Base-by-base conservation (phyloP, 2,113 vertebrate genomes). In the Megaceryle maxima region DNA sequence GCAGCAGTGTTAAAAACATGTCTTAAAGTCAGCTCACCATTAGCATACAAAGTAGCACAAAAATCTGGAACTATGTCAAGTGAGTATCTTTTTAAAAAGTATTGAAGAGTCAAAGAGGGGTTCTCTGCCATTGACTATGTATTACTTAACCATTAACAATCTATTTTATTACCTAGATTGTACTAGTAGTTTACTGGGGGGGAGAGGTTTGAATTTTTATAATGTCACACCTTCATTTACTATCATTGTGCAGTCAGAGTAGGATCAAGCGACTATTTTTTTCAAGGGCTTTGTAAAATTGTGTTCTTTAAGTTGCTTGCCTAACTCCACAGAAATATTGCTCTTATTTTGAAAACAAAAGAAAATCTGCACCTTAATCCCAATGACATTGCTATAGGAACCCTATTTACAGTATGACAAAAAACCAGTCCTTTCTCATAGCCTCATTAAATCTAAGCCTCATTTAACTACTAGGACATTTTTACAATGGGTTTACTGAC, bases 401-500 rank as follows among this genome's bases (percentile, higher is more conserved):
- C 90, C 92, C 97, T 98, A 98, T 98, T 98, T 98, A 98, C 96
- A 95, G 84, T 97, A 97, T 53, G 96, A 95, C 96, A 85, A 94
- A 97, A 96, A 97, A 94, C 94, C 7, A 24, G 83, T 80, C 93
- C 76, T 91, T 97, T 97, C 97, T 98, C 95, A 97, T 59, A 95
- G 95, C 92, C 97, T 98, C 97, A 98, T 98, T 98, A 98, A 98
- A 98, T 98, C 96, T 97, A 97, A 98, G 96, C 94, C 97, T 98
- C 97, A 97, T 98, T 98, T 98, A 98, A 98, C 98, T 98, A 97
- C 96, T 33, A 73, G 96, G 98, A 98, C 97, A 84, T 98, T 98
- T 98, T 98, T 98, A 98, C 98, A 98, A 98, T 98, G 97, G 97
- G 88, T 96, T 97, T 97, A 96, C 97, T 97, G 98, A 97, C 97